These are phyloP conservation scores for Meloidogyne hapla DNA, from an alignment of 1,140 invertebrate species.

Conservation along the genomic window DNA sequence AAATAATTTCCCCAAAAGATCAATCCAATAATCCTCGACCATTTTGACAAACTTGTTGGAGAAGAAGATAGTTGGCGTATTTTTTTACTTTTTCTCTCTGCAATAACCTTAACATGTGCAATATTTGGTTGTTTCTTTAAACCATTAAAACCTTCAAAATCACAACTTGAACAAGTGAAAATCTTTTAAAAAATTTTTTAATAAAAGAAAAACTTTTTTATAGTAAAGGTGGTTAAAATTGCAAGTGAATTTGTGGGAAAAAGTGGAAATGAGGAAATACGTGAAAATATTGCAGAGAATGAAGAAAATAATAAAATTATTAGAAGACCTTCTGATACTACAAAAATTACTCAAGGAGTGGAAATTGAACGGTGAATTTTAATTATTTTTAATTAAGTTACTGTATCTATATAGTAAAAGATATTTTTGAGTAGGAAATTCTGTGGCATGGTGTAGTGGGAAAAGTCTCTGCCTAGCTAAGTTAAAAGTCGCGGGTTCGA, in stretches of 20 bases:
- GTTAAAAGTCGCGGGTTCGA: not conserved
- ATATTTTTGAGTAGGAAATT: no score
- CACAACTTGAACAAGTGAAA: conserved; percentile 54
- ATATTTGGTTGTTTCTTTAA: conserved; percentile 60
- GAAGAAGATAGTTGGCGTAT: conserved; percentile 50
- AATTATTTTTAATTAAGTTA: no score
- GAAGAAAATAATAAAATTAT: conserved; percentile 5
- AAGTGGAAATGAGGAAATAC: conserved; percentile 2
- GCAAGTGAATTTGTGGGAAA: conserved; percentile 24
- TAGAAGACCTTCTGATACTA: not conserved
- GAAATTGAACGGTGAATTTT: conserved; percentile 22
- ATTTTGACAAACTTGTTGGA: conserved; percentile 23
- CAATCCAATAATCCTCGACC: conserved; percentile 53
- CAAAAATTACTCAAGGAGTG: conserved; percentile 26
- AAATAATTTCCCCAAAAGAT: conserved; percentile 40
- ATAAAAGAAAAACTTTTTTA: conserved; percentile 5
- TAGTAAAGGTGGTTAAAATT: conserved; percentile 25
- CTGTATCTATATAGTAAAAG: no score
- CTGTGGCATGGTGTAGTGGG: no score
- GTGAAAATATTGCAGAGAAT: not conserved
- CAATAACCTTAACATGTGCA: conserved; percentile 40
- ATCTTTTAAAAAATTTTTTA: not conserved
- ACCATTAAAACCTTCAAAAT: conserved; percentile 50
- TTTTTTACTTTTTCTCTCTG: conserved; percentile 57
- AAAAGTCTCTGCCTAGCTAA: no score